Percentiles rank a stretch among this genome's conserved stretches.
These are phyloP conservation scores for Strix uralensis DNA, from an alignment of 2,113 vertebrate genomes.

Conservation along the genomic window DNA sequence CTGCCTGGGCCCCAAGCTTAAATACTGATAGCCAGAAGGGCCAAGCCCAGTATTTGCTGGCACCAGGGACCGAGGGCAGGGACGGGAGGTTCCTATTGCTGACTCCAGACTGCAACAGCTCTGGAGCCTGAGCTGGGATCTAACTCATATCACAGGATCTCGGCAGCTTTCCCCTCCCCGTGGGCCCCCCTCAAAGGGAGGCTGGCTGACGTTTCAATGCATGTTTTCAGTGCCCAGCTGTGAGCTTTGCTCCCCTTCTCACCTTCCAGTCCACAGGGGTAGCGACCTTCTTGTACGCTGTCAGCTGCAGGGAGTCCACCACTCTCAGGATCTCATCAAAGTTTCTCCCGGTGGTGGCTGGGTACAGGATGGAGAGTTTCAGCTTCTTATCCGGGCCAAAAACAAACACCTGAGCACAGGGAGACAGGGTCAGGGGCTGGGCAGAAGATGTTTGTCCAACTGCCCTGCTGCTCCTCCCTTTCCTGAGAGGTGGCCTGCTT, in stretches of 20 bases:
- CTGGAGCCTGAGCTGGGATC: not conserved
- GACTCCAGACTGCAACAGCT: not conserved
- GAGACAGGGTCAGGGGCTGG: not conserved
- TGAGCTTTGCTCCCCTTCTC: constrained; percentile 17
- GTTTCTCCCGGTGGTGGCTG: constrained; percentile 95
- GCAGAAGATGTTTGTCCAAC: not conserved
- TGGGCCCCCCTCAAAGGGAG: not conserved
- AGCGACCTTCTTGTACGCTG: constrained; percentile 88
- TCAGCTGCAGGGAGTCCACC: constrained; percentile 93
- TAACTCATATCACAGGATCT: not conserved
- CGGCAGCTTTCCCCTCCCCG: not conserved
- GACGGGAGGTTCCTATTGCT: not conserved
- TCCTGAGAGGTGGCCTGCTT: not conserved
- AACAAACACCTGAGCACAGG: constrained; percentile 85
- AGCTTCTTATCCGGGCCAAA: constrained; percentile 95
- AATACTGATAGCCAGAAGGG: not conserved
- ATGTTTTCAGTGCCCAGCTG: not conserved
- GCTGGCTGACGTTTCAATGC: not conserved
- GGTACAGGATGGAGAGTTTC: constrained; percentile 97
- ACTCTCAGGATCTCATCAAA: constrained; percentile 93
- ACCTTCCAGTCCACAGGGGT: constrained; percentile 98
- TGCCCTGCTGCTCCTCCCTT: not conserved
- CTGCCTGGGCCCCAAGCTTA: not conserved
- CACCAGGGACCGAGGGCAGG: not conserved
- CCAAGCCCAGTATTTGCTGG: not conserved